phyloP scores from a whole-genome alignment of 2,888 invertebrate species.

The Sipunculus nudus region DNA sequence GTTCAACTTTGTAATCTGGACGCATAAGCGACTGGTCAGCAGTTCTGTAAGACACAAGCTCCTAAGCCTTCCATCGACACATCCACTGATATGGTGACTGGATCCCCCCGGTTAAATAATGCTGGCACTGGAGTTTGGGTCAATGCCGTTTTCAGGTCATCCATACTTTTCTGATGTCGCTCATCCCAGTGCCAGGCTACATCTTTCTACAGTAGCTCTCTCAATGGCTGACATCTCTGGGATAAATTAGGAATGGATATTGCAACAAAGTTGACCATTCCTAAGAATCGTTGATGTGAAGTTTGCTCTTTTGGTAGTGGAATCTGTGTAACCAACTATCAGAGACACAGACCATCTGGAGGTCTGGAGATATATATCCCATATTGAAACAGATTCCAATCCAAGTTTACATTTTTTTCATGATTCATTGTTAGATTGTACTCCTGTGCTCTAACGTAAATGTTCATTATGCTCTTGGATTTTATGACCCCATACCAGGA shows the following conservation, averaged over 20 bases:
- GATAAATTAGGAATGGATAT: not conserved
- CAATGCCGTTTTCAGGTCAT: not conserved
- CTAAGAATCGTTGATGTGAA: not conserved
- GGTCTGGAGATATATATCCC: not conserved
- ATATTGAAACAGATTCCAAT: not conserved
- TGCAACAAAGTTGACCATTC: not conserved
- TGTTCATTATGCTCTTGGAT: not conserved
- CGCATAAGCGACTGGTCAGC: slow-evolving; percentile 3
- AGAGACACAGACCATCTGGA: not conserved
- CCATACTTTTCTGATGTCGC: not conserved
- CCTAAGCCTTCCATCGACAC: not conserved
- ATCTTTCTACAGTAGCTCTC: not conserved
- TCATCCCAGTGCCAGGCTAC: not conserved
- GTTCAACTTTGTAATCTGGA: not conserved
- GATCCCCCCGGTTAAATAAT: not conserved
- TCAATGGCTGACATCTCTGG: not conserved
- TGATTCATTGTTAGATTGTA: not conserved
- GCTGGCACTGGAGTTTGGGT: not conserved
- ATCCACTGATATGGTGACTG: not conserved
- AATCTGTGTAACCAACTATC: too few species aligned
- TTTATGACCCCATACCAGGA: not conserved
- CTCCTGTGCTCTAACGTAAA: too few species aligned
- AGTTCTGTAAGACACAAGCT: not conserved
- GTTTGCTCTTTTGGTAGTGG: not conserved
- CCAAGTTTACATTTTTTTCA: not conserved